A percentile compares a stretch with the other conserved stretches of the same genome.
Conservation (phyloP, 30 jellyfish, hydroid and myxozoan genomes). For the Pseudorhiza aurosa region DNA sequence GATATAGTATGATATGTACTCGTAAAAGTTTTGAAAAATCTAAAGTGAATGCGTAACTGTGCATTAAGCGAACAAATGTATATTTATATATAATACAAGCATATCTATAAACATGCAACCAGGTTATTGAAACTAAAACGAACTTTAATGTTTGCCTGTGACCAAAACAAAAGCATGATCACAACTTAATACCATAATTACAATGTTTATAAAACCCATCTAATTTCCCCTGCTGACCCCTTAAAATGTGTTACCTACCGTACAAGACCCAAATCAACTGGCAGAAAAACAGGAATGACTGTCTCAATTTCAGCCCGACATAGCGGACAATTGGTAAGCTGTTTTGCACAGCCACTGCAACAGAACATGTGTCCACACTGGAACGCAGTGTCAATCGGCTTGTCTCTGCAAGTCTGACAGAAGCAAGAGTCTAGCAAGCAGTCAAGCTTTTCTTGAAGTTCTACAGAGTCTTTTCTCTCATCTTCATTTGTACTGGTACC, state of each 20-base stretch:
- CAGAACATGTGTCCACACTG: constrained; percentile 98
- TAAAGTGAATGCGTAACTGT: too few species aligned
- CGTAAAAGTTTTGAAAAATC: too few species aligned
- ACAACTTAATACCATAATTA: not conserved
- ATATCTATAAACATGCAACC: too few species aligned
- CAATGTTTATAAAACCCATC: not conserved
- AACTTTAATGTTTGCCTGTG: too few species aligned
- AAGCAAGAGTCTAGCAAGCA: constrained; percentile 65
- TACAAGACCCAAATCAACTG: constrained; percentile 55
- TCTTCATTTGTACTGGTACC: not conserved
- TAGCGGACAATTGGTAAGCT: constrained; percentile 81
- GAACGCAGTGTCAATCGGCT: constrained; percentile 72
- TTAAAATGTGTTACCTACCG: constrained; percentile 1
- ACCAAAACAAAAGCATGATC: too few species aligned
- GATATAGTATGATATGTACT: too few species aligned
- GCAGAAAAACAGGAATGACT: constrained; percentile 67
- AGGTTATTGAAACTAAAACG: too few species aligned
- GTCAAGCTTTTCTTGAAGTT: constrained; percentile 62
- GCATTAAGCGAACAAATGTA: too few species aligned
- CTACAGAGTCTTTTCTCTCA: constrained; percentile 1
- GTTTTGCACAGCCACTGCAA: constrained; percentile 53
- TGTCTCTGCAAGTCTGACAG: constrained; percentile 88
- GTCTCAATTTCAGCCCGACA: constrained; percentile 73
- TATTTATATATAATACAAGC: too few species aligned
- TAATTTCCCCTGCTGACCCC: not conserved